A percentile compares a stretch with the other conserved stretches of the same genome.
phyloP scores from a whole-genome alignment of 2,797 vertebrate species.

The Notolepis coatsorum region DNA sequence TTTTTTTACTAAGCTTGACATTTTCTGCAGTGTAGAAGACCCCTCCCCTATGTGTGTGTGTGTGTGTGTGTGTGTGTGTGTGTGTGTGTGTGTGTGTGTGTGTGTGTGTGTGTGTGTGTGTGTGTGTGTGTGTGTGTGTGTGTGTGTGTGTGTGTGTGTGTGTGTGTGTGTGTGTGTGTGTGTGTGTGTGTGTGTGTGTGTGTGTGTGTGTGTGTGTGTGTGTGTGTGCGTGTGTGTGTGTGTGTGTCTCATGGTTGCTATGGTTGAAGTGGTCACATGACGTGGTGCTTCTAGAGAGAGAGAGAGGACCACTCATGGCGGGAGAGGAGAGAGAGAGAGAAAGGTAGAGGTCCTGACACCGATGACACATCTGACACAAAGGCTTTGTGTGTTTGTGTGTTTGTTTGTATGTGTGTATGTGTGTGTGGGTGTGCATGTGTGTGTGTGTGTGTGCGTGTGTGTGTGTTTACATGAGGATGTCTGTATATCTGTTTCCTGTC shows the following conservation, averaged over 20 bases:
- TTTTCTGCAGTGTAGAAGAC: constrained; percentile 21
- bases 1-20: too few species aligned
- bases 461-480: too few species aligned
- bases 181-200: constrained; percentile 11
- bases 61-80: too few species aligned
- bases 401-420: background rate
- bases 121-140: too few species aligned
- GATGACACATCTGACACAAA: background rate
- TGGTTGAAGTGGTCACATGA: constrained; percentile 52
- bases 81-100: constrained; percentile 23
- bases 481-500: too few species aligned
- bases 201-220: background rate
- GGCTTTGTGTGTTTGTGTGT: background rate
- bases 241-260: too few species aligned
- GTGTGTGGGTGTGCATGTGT: constrained; percentile 22
- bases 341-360: constrained; percentile 28
- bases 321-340: constrained; percentile 15
- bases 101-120: constrained; percentile 13
- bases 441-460: background rate
- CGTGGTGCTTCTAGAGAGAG: constrained; percentile 29
- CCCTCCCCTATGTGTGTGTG: constrained; percentile 31
- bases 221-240: background rate
- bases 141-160: too few species aligned
- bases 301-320: constrained; percentile 17
- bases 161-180: constrained; percentile 25